phyloP scores from a whole-genome alignment of 1,140 invertebrate species.

The Bombus breviceps region DNA sequence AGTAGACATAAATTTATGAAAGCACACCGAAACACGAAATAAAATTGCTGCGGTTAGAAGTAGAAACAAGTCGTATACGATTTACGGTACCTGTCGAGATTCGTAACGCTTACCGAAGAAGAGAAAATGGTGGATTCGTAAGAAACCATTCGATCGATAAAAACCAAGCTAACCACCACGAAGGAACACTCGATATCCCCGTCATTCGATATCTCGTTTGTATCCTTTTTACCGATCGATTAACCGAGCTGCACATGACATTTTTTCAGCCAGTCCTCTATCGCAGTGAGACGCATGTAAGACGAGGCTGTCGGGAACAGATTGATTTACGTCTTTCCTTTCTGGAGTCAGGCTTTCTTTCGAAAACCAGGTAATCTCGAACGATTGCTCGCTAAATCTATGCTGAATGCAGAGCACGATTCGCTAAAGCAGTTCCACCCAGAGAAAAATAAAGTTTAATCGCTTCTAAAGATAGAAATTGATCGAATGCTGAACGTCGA shows the following conservation, averaged over 20 bases:
- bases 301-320: slow-evolving; percentile 31
- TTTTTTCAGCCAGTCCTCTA: slow-evolving; percentile 29
- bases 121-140: slow-evolving; percentile 7
- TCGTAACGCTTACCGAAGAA: background rate
- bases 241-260: slow-evolving; percentile 47
- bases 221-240: slow-evolving; percentile 69
- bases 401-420: slow-evolving; percentile 34
- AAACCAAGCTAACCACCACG: slow-evolving; percentile 24
- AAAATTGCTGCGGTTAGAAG: background rate
- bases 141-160: slow-evolving; percentile 14
- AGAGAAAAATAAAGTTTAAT: background rate
- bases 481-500: background rate
- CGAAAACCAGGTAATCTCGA: slow-evolving; percentile 14
- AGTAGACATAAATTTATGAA: background rate
- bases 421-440: slow-evolving; percentile 1
- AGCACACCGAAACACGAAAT: background rate
- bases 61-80: background rate
- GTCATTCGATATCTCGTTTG: slow-evolving; percentile 59
- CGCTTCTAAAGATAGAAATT: background rate
- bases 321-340: slow-evolving; percentile 59
- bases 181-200: slow-evolving; percentile 52
- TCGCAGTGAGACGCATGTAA: slow-evolving; percentile 25
- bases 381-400: slow-evolving; percentile 43
- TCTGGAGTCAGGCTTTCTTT: slow-evolving; percentile 31
- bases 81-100: background rate